Evolutionary conservation across 2,797 vertebrate species (phyloP).

Genomic region (Leptoclinus maculatus): DNA sequence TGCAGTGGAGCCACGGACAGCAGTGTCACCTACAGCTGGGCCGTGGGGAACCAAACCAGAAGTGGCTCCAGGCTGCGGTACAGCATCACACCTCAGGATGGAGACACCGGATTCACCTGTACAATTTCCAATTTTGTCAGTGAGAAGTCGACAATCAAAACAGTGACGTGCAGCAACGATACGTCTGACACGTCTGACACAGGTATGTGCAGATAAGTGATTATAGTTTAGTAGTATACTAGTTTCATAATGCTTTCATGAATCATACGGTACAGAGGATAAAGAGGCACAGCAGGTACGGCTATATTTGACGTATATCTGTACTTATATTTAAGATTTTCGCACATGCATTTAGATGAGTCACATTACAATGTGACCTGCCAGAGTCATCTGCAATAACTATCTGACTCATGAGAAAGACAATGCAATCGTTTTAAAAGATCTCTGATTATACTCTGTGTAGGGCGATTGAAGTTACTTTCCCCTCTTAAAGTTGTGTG

Average conservation of each 20-base stretch:
- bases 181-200: fast-evolving
- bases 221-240: background rate
- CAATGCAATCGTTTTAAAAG: background rate
- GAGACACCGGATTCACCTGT: conserved; percentile 43
- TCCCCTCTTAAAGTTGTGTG: background rate
- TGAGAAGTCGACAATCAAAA: fast-evolving
- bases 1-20: conserved; percentile 18
- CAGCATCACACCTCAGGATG: background rate
- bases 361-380: background rate
- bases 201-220: background rate
- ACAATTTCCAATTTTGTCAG: background rate
- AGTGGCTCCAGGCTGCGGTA: conserved; percentile 12
- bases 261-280: background rate
- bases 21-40: conserved; percentile 43
- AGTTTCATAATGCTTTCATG: background rate
- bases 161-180: background rate
- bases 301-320: background rate
- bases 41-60: background rate
- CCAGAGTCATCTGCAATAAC: no score
- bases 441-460: background rate
- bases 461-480: background rate
- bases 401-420: background rate
- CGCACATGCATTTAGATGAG: background rate
- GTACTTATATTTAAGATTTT: background rate
- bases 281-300: background rate